Conservation (phyloP, 2,888 invertebrate species). For the Alcis repandata region DNA sequence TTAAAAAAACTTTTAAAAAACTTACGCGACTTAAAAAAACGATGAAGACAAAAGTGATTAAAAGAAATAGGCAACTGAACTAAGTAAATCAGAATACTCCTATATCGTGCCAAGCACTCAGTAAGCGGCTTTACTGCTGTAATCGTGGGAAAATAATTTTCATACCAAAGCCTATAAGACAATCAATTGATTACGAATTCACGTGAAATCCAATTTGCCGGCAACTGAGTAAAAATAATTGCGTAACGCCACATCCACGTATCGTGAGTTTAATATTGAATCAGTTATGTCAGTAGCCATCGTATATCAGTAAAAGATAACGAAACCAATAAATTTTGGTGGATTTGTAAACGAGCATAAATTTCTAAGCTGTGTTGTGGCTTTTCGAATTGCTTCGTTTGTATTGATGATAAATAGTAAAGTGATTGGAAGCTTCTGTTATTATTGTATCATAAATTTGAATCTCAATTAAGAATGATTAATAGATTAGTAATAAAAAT, state of each 20-base stretch:
- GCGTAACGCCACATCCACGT: conserved; percentile 36
- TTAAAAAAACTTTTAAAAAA: too few species aligned
- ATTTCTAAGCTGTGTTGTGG: conserved; percentile 3
- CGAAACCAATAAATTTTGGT: conserved; percentile 31
- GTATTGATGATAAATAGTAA: conserved; percentile 12
- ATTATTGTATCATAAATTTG: conserved; percentile 22
- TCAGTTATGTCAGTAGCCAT: conserved; percentile 19
- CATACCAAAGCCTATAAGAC: conserved; percentile 35
- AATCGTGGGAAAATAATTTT: conserved; percentile 60
- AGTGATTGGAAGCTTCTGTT: conserved; percentile 23
- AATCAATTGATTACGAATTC: conserved; percentile 49
- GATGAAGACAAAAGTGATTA: neutral
- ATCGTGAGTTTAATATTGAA: conserved; percentile 32
- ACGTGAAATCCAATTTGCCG: conserved; percentile 41
- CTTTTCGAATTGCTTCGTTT: conserved; percentile 23
- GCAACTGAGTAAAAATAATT: conserved; percentile 46
- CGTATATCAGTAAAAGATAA: conserved; percentile 26
- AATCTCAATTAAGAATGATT: conserved; percentile 10
- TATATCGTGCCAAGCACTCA: neutral
- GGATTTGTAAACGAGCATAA: conserved; percentile 23
- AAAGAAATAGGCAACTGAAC: too few species aligned
- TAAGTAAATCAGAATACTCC: neutral
- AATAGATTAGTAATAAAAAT: neutral
- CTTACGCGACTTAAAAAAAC: neutral
- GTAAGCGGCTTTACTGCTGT: conserved; percentile 28